A percentile compares a stretch with the other conserved stretches of the same genome.
These are phyloP conservation scores for Trematomus loennbergii DNA, from an alignment of 2,113 vertebrate species.

Conservation along the genomic window DNA sequence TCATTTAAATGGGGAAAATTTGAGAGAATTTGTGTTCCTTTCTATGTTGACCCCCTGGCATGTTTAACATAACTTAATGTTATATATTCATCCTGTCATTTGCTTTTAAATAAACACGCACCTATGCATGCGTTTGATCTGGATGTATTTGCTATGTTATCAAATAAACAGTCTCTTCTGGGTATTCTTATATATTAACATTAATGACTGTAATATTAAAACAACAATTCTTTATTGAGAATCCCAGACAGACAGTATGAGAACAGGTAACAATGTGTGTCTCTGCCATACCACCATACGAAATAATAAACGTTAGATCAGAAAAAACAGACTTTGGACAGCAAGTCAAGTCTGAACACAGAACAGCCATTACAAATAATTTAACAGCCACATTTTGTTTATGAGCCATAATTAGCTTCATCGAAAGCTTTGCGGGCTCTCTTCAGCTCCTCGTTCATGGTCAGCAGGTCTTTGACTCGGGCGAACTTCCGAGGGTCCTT, in stretches of 20 bases:
- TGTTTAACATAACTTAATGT: no score
- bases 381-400: background rate
- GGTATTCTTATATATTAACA: background rate
- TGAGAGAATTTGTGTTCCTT: no score
- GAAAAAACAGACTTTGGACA: background rate
- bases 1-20: no score
- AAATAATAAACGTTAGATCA: background rate
- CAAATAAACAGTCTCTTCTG: background rate
- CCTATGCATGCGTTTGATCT: no score
- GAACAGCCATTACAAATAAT: background rate
- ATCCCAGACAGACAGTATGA: background rate
- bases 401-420: slow-evolving; percentile 98
- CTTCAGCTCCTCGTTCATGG: slow-evolving; percentile 99
- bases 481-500: slow-evolving; percentile 98
- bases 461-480: slow-evolving; percentile 96
- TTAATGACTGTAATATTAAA: background rate
- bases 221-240: slow-evolving; percentile 46
- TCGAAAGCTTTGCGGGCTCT: slow-evolving; percentile 97
- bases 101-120: no score
- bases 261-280: background rate
- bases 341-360: background rate
- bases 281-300: background rate
- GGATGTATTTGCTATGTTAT: no score
- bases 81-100: no score
- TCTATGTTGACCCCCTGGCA: no score